A percentile compares a stretch with the other conserved stretches of the same genome.
phyloP scores from a whole-genome alignment of 2,888 invertebrate species.

The Clostera curtula region DNA sequence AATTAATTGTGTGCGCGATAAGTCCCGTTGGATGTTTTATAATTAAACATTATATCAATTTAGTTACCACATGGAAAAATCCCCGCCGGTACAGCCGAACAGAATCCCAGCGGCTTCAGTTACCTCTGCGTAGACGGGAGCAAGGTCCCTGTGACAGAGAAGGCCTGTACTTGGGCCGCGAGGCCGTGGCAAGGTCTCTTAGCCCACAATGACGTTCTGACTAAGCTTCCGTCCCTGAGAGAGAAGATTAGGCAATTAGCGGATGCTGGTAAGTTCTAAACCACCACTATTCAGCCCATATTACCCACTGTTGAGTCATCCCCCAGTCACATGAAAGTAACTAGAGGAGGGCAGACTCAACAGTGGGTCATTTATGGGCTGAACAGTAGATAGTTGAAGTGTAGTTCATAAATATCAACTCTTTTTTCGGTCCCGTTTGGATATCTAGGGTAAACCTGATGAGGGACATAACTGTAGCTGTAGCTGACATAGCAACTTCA shows the following conservation, averaged over 20 bases:
- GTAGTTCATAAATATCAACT: no score
- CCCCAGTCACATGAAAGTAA: no score
- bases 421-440: no score
- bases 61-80: slow-evolving; percentile 78
- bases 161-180: slow-evolving; percentile 86
- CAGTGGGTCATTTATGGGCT: no score
- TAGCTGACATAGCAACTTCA: no score
- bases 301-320: no score
- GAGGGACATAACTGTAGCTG: no score
- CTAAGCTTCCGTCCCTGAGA: slow-evolving; percentile 65
- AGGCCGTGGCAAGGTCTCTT: slow-evolving; percentile 89
- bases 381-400: no score
- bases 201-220: slow-evolving; percentile 77
- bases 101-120: slow-evolving; percentile 79
- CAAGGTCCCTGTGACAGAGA: slow-evolving; percentile 78
- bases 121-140: slow-evolving; percentile 88
- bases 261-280: slow-evolving; percentile 43
- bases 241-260: slow-evolving; percentile 73
- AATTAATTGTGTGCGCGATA: no score
- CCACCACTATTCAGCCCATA: background rate
- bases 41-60: slow-evolving; percentile 8
- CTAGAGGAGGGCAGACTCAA: no score
- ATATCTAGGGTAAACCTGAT: no score
- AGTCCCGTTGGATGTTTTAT: no score
- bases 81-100: slow-evolving; percentile 72